Conservation (phyloP, 2,888 invertebrate species). For the Trissonchulus latispiculum region DNA sequence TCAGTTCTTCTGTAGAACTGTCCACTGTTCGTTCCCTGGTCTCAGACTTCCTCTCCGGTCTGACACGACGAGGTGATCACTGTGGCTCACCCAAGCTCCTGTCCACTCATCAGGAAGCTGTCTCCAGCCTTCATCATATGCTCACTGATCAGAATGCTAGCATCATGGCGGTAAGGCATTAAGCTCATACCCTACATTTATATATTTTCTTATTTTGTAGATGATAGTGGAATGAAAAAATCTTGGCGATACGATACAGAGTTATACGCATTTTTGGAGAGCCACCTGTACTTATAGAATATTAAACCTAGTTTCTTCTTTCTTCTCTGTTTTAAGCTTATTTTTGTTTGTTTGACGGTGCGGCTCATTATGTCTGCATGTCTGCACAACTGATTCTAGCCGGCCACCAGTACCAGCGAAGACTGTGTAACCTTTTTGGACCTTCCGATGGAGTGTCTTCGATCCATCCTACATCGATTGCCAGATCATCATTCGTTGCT, state of each 20-base stretch:
- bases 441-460: conserved; percentile 83
- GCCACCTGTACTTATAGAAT: no score
- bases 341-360: no score
- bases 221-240: no score
- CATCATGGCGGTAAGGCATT: neutral
- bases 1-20: neutral
- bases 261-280: no score
- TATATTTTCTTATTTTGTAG: no score
- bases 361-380: no score
- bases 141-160: neutral
- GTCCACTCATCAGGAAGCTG: conserved; percentile 34
- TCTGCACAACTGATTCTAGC: conserved; percentile 25
- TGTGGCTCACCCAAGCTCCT: conserved; percentile 40
- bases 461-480: conserved; percentile 75
- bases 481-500: conserved; percentile 84
- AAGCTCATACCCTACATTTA: no score
- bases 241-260: no score
- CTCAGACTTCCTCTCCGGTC: conserved; percentile 33
- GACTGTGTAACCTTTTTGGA: conserved; percentile 52
- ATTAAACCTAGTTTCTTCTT: no score
- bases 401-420: conserved; percentile 30
- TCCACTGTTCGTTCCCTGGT: conserved; percentile 32
- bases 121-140: conserved; percentile 27
- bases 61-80: conserved; percentile 31
- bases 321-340: no score